A percentile compares a stretch with the other conserved stretches of the same genome.
phyloP scores from a whole-genome alignment of 2,797 vertebrate species.

The Megaceryle alcyon region DNA sequence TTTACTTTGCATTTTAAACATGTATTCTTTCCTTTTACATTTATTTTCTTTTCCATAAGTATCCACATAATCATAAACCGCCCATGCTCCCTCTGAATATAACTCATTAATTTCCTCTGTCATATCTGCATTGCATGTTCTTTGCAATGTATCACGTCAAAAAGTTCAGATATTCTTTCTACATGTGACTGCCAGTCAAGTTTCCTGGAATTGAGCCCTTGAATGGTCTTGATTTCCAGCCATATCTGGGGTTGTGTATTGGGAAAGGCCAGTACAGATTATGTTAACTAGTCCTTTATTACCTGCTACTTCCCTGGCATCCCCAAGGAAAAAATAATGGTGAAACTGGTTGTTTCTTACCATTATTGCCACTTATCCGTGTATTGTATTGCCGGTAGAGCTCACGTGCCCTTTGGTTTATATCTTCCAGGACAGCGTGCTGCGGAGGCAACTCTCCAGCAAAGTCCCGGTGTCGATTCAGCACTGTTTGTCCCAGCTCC shows the following conservation, averaged over 20 bases:
- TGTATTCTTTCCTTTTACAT: not conserved
- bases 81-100: not conserved
- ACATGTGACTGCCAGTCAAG: not conserved
- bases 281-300: not conserved
- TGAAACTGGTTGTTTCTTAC: constrained; percentile 68
- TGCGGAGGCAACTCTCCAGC: constrained; percentile 62
- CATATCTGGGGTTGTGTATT: no score
- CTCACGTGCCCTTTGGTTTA: constrained; percentile 55
- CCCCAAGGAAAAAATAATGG: not conserved
- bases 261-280: not conserved
- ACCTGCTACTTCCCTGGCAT: not conserved
- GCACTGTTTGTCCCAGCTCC: constrained; percentile 76
- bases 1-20: not conserved
- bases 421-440: constrained; percentile 69
- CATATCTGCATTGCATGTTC: not conserved
- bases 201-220: not conserved
- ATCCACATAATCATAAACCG: not conserved
- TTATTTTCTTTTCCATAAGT: not conserved
- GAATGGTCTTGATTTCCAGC: not conserved
- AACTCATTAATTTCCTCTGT: not conserved
- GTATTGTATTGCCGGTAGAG: constrained; percentile 75
- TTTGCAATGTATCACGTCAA: not conserved
- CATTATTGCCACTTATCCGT: constrained; percentile 81
- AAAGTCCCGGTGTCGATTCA: constrained; percentile 77
- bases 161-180: not conserved